Percentiles rank a stretch among this genome's conserved stretches.
These are phyloP conservation scores for Hofmannophila pseudospretella DNA, from an alignment of 2,888 invertebrate genomes.

Conservation along the genomic window DNA sequence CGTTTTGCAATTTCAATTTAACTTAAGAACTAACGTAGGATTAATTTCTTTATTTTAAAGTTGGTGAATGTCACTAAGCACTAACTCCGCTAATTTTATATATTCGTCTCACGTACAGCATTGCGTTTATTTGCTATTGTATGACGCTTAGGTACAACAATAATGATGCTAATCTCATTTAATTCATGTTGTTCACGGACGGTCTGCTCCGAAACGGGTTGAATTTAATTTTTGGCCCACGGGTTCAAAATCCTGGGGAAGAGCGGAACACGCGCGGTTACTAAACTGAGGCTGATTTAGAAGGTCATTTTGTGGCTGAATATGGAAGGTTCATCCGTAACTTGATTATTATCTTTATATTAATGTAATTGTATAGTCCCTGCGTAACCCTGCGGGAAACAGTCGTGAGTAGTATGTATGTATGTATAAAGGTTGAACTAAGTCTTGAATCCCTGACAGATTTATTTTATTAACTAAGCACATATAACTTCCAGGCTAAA, in stretches of 20 bases:
- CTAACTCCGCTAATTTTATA: conserved; percentile 46
- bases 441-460: too few species aligned
- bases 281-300: too few species aligned
- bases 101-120: conserved; percentile 48
- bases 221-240: conserved; percentile 6
- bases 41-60: conserved; percentile 33
- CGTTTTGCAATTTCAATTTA: too few species aligned
- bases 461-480: too few species aligned
- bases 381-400: too few species aligned
- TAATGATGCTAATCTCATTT: conserved; percentile 12
- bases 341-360: too few species aligned
- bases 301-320: too few species aligned
- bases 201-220: conserved; percentile 2
- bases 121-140: conserved; percentile 40
- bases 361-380: too few species aligned
- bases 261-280: neutral
- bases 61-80: conserved; percentile 39
- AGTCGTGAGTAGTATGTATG: too few species aligned
- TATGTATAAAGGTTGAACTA: too few species aligned
- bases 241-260: conserved; percentile 6
- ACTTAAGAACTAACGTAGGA: conserved; percentile 20
- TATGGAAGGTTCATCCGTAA: too few species aligned
- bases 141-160: conserved; percentile 24
- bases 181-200: conserved; percentile 9
- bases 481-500: too few species aligned